These are phyloP conservation scores for Acanthosoma haemorrhoidale DNA, from an alignment of 2,888 invertebrate genomes.

Conservation along the genomic window DNA sequence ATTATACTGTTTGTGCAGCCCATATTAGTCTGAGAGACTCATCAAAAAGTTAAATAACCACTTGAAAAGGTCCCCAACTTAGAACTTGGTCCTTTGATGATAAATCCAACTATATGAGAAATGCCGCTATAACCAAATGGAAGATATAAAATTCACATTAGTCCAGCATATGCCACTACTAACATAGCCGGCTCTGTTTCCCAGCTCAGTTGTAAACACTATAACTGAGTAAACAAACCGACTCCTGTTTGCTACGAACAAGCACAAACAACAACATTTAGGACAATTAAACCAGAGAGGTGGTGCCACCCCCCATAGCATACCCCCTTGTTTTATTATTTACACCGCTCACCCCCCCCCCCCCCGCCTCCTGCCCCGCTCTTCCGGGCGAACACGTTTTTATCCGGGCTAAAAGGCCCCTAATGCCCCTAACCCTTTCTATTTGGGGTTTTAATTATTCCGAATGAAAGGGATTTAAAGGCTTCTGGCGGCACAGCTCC, in stretches of 20 bases:
- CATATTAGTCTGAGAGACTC: too few relatives aligned
- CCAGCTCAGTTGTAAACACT: background rate
- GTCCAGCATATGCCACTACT: too few relatives aligned
- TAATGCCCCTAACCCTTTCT: constrained; percentile 28
- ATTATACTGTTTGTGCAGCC: too few relatives aligned
- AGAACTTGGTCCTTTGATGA: too few relatives aligned
- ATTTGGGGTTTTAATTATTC: constrained; percentile 34
- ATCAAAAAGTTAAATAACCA: too few relatives aligned
- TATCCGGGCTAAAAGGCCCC: constrained; percentile 16
- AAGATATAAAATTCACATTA: too few relatives aligned
- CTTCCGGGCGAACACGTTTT: background rate
- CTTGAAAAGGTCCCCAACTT: too few relatives aligned
- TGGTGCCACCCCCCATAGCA: background rate
- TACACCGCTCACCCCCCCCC: background rate
- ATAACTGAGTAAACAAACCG: constrained; percentile 16
- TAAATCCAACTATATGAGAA: too few relatives aligned
- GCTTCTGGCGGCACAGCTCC: constrained; percentile 7
- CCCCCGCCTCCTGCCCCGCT: background rate
- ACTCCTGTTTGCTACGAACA: background rate
- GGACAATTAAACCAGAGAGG: constrained; percentile 14
- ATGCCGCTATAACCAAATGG: too few relatives aligned
- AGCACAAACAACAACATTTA: constrained; percentile 26
- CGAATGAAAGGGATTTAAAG: constrained; percentile 34
- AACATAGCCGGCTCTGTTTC: background rate
- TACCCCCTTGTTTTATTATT: background rate